phyloP scores from a whole-genome alignment of 2,888 invertebrate species.

The Pristionchus entomophagus region DNA sequence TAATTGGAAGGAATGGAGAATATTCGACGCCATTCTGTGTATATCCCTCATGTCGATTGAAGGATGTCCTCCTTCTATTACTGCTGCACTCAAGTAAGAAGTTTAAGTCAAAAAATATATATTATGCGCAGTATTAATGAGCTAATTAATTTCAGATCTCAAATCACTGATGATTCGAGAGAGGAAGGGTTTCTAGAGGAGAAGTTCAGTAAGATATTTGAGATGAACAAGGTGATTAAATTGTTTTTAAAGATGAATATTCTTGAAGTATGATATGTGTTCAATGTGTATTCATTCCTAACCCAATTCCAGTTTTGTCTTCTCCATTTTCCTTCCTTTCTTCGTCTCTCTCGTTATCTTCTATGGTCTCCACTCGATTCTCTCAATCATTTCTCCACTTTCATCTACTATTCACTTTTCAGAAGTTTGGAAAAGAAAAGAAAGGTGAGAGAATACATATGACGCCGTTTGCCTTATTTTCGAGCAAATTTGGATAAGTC shows the following conservation, averaged over 20 bases:
- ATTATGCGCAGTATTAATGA: neutral
- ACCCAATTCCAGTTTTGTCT: constrained; percentile 22
- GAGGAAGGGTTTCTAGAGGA: neutral
- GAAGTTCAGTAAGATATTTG: constrained; percentile 4
- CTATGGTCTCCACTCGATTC: constrained; percentile 44
- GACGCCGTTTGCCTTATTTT: too few species aligned
- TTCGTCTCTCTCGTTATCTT: constrained; percentile 20
- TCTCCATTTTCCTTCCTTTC: constrained; percentile 11
- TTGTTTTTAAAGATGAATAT: neutral
- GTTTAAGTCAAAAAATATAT: too few species aligned
- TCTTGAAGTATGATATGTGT: too few species aligned
- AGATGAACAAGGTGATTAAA: neutral
- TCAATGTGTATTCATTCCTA: neutral
- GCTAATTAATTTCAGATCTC: constrained; percentile 6
- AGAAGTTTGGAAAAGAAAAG: constrained; percentile 16
- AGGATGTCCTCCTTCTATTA: constrained; percentile 11
- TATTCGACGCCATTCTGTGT: constrained; percentile 37
- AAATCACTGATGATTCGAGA: constrained; percentile 36
- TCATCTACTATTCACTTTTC: neutral
- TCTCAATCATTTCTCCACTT: constrained; percentile 30
- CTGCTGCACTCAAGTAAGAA: constrained; percentile 3
- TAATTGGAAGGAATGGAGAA: neutral
- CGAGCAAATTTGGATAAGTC: too few species aligned
- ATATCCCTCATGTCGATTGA: constrained; percentile 41
- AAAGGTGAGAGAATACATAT: neutral